Base-by-base conservation (phyloP, 2,797 vertebrate genomes). In the Malacoctenus gilli region DNA sequence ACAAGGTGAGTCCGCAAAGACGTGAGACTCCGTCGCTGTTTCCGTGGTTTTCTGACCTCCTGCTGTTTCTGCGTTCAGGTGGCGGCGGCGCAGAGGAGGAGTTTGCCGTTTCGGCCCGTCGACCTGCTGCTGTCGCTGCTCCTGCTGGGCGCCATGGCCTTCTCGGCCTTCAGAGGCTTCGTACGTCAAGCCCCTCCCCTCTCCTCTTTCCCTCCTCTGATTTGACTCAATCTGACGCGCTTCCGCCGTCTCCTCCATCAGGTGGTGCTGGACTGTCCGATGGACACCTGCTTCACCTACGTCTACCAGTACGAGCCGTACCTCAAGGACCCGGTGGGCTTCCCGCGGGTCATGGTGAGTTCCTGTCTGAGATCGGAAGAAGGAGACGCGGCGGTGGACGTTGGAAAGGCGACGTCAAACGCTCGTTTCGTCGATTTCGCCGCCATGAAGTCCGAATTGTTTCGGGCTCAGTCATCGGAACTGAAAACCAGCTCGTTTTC, bases 291-390 rank as follows among this genome's bases (percentile, higher is more conserved):
- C 47, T 98, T 98, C 32, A 90, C 88, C 53, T 99, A 98, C 80
- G 86, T 93, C 58, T 96, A 96, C 80, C 95, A 95, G 77, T 95
- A 92, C 0, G 97, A 99, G 73, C 97, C 97, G 0, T 98, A 97
- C 71, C 93, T 99, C 82, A 93, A 95, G 23, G 96, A 98, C 66
- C 95, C 94, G 0, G 94, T 95, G 0, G 93, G 90, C 15, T 99
- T 97, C 59, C 92, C 96, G 15, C 94, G 91, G 61, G 82, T 97
- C 41, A 95, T 91, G 94, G 97, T 98, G 51, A 88, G 94, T 81
- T 4, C 13, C 7, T 40, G 2, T 8, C 2, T n/a, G n/a, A n/a
- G n/a, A n/a, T n/a, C n/a, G n/a, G n/a, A n/a, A n/a, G n/a, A n/a
- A n/a, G n/a, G n/a, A n/a, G 0, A 12, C 2, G 18, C 14, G 1